Conservation (phyloP, 2,797 vertebrate species). For the Trichosurus vulpecula region DNA sequence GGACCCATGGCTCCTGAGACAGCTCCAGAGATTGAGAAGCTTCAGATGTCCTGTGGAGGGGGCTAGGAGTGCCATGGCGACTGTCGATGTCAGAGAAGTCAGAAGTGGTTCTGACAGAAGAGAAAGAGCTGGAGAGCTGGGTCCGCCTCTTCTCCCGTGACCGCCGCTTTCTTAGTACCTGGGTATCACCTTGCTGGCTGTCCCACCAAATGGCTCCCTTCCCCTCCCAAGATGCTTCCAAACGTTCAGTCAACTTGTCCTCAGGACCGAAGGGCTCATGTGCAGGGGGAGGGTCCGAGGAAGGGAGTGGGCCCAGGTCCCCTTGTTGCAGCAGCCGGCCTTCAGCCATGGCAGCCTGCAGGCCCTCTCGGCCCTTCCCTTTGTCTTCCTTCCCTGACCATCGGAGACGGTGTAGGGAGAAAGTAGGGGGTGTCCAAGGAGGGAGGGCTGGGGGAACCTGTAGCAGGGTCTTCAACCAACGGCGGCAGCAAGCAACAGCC, state of each 20-base stretch:
- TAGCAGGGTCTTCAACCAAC: conserved; percentile 77
- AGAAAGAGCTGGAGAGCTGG: conserved; percentile 88
- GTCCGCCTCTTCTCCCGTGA: conserved; percentile 82
- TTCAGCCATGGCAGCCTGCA: conserved; percentile 75
- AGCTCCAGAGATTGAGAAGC: conserved; percentile 65
- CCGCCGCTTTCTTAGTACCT: conserved; percentile 63
- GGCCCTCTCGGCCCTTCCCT: accelerated
- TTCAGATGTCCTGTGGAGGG: neutral
- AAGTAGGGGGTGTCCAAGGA: neutral
- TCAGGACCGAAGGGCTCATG: conserved; percentile 37
- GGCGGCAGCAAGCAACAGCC: conserved; percentile 56
- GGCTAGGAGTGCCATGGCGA: accelerated
- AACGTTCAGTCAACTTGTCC: conserved; percentile 85
- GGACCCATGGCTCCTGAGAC: conserved; percentile 64
- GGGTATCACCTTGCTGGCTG: conserved; percentile 78
- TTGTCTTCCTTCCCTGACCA: neutral
- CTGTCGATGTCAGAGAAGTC: conserved; percentile 70
- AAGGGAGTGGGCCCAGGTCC: neutral
- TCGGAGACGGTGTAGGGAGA: conserved; percentile 76
- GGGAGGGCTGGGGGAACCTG: neutral
- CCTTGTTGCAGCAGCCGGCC: conserved; percentile 24
- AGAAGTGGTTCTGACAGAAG: conserved; percentile 84
- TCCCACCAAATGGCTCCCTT: conserved; percentile 89
- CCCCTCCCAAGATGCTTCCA: conserved; percentile 86
- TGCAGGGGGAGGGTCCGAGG: accelerated